Percentiles rank a stretch among this genome's conserved stretches.
Conservation (phyloP, 1,140 invertebrate genomes). For the Caenorhabditis remanei region DNA sequence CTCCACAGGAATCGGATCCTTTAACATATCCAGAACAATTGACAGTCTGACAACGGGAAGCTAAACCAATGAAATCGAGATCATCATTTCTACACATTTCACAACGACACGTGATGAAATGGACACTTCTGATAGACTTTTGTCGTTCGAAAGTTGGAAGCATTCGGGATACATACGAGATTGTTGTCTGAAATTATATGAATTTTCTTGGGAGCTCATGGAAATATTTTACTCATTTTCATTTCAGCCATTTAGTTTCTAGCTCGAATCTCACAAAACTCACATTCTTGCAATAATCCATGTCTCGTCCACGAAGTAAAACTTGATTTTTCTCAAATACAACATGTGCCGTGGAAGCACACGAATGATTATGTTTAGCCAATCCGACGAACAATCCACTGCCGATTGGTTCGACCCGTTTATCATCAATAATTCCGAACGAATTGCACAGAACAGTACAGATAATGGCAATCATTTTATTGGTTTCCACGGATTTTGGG, state of each 20-base stretch:
- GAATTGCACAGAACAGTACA: conserved; percentile 28
- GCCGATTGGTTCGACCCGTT: conserved; percentile 2
- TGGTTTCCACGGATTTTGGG: not conserved
- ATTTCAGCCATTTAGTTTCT: no score
- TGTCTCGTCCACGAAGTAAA: not conserved
- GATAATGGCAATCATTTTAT: not conserved
- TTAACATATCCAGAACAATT: not conserved
- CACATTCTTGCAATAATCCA: not conserved
- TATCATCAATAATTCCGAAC: conserved; percentile 19
- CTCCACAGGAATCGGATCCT: not conserved
- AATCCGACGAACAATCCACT: conserved; percentile 7
- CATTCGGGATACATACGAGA: conserved; percentile 30
- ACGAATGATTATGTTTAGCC: conserved; percentile 33
- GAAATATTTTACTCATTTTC: no score
- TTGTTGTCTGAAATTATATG: not conserved
- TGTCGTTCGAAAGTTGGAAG: conserved; percentile 17
- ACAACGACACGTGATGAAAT: conserved; percentile 31
- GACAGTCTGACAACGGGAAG: not conserved
- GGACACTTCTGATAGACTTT: conserved; percentile 4
- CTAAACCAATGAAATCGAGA: conserved; percentile 6
- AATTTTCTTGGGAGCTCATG: no score
- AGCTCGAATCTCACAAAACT: not conserved
- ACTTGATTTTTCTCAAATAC: conserved; percentile 25
- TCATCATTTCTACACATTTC: conserved; percentile 39
- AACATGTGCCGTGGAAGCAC: conserved; percentile 13